A percentile compares a stretch with the other conserved stretches of the same genome.
These are phyloP conservation scores for Brachylomia viminalis DNA, from an alignment of 2,888 invertebrate species.

Conservation along the genomic window DNA sequence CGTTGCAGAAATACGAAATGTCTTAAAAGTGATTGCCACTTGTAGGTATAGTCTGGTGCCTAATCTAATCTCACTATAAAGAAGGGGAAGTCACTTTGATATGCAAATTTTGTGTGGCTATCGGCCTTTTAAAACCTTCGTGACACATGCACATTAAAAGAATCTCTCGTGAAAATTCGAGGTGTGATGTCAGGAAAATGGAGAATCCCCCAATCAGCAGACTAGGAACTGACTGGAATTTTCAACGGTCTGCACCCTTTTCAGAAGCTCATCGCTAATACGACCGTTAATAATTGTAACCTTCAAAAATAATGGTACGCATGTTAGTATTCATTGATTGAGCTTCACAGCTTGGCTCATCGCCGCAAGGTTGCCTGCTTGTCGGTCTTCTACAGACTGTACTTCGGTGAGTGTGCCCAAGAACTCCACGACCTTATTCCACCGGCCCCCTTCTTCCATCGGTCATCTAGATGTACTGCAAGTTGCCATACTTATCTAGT, in stretches of 20 bases:
- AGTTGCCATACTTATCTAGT: too few species aligned
- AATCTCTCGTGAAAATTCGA: neutral
- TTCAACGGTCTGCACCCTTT: too few species aligned
- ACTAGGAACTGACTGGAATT: neutral
- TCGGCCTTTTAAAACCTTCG: neutral
- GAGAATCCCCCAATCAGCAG: neutral
- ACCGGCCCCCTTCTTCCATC: too few species aligned
- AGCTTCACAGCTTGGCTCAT: too few species aligned
- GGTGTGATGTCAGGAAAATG: neutral
- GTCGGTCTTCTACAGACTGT: too few species aligned
- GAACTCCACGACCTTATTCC: too few species aligned
- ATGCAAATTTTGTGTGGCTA: conserved; percentile 8
- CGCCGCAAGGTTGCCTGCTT: too few species aligned
- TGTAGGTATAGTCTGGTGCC: too few species aligned
- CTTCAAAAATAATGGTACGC: neutral
- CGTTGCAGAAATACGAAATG: too few species aligned
- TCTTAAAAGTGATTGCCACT: too few species aligned
- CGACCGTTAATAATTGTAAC: neutral
- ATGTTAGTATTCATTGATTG: neutral
- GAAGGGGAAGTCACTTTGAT: neutral
- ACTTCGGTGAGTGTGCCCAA: too few species aligned
- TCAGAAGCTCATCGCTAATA: neutral
- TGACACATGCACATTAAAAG: neutral
- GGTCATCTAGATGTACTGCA: too few species aligned
- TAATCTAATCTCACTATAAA: conserved; percentile 2